Evolutionary conservation across 37 sponge, comb jelly and placozoan species (phyloP), one percentile per base, ranked within the genome.

Genomic region (Petrosia ficiformis): DNA sequence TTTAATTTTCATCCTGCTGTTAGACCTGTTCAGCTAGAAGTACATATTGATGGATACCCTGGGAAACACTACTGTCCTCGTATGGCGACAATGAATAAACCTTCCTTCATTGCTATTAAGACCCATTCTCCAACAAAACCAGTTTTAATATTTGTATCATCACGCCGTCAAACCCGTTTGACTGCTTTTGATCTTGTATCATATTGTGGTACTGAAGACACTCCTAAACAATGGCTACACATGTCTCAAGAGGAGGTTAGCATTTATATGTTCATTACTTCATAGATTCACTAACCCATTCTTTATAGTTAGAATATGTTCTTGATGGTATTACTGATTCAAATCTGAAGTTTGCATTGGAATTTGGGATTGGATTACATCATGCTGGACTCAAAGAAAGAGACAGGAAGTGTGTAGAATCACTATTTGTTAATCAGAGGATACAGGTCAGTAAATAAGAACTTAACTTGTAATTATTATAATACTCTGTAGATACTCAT

Each of bases 31-130:
- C 99, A 94, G 11, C 80, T 98, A 73, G 99, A 98, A 52, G 89
- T 90, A 1, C 99, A 98, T 78, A 92, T 98, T 65, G 64, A 82
- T 42, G 99, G 99, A 29, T 98, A 90, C 74, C 88, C 95, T 2
- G 93, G 95, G 43, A 95, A 98, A 66, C 99, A 98, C 77, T 98
- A 98, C 85, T 98, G 99, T 72, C 99, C 99, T 31, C 72, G 99
- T 2, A 98, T 98, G 99, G 99, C 99, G 39, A 93, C 99, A 52
- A 98, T 98, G 99, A 98, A 98, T 89, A 98, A 98, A 54, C 99
- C 99, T 6, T 39, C 91, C 29, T 98, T 77, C 94, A 84, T 74
- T 30, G 93, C 96, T 71, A 95, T 98, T n/a, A 39, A 67, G 37
- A 92, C 86, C 6, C 80, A 98, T 83, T 95, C 96, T 2, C 96